Percentiles rank a stretch among this genome's conserved stretches.
Conservation (phyloP, 2,888 invertebrate genomes). For the Nezara viridula region DNA sequence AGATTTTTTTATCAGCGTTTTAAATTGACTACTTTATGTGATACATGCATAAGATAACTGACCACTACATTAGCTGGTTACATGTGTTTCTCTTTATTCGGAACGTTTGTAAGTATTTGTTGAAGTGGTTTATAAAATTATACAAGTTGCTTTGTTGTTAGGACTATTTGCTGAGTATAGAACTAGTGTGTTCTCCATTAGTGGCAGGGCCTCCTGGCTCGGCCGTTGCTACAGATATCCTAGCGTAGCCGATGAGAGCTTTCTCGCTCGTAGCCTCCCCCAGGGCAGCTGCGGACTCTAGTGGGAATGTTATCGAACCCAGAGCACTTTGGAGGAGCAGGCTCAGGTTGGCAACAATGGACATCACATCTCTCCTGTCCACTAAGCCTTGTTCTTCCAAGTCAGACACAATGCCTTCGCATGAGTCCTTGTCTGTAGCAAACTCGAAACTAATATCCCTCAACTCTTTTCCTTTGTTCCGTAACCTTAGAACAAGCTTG, state of each 20-base stretch:
- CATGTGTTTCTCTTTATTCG: too few relatives aligned
- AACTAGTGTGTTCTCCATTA: background rate
- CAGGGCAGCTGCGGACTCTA: slow-evolving; percentile 78
- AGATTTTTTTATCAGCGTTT: too few relatives aligned
- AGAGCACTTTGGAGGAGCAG: background rate
- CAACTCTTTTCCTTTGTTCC: slow-evolving; percentile 89
- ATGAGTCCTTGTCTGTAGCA: slow-evolving; percentile 87
- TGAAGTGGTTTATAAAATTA: background rate
- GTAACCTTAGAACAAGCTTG: slow-evolving; percentile 68
- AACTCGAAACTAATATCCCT: slow-evolving; percentile 99
- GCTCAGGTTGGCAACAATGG: slow-evolving; percentile 84
- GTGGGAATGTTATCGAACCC: slow-evolving; percentile 73
- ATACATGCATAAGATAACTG: too few relatives aligned
- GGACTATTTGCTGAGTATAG: background rate
- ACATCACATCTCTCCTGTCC: slow-evolving; percentile 89
- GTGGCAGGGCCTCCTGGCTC: background rate
- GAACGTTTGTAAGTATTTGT: background rate
- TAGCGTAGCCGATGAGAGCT: slow-evolving; percentile 95
- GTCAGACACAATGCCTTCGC: slow-evolving; percentile 94
- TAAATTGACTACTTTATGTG: too few relatives aligned
- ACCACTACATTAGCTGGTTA: too few relatives aligned
- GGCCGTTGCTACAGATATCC: slow-evolving; percentile 83
- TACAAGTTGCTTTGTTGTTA: background rate
- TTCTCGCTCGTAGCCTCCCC: slow-evolving; percentile 94
- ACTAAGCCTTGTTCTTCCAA: slow-evolving; percentile 95